Conservation (phyloP, 2,888 invertebrate genomes). For the Xestia xanthographa region DNA sequence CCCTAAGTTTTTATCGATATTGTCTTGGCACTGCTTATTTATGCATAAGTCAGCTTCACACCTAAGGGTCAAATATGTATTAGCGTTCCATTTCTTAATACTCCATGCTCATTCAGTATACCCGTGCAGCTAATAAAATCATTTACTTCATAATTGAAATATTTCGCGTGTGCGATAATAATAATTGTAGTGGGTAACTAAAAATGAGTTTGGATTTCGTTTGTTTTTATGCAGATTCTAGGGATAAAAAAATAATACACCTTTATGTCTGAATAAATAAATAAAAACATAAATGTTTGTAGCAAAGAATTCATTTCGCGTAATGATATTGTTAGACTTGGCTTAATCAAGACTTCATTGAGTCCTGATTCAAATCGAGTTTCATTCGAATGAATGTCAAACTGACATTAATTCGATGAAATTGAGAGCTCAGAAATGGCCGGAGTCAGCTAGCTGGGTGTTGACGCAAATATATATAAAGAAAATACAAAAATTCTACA, state of each 20-base stretch:
- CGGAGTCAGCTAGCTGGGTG: background rate
- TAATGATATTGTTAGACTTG: background rate
- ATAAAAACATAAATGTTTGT: conserved; percentile 16
- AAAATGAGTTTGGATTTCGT: background rate
- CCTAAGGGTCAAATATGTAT: too few species aligned
- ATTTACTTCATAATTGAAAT: conserved; percentile 50
- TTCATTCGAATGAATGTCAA: conserved; percentile 22
- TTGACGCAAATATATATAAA: background rate
- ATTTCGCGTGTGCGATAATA: conserved; percentile 4
- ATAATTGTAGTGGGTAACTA: conserved; percentile 1
- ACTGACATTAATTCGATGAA: conserved; percentile 24
- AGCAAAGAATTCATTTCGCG: background rate
- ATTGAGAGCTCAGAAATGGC: background rate
- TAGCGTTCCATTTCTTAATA: conserved; percentile 20
- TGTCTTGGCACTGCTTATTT: background rate
- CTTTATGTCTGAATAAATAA: background rate
- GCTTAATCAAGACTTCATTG: background rate
- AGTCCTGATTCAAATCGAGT: conserved; percentile 10
- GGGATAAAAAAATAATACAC: background rate
- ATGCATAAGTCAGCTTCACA: background rate
- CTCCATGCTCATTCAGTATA: conserved; percentile 14
- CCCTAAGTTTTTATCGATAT: background rate
- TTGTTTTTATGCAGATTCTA: background rate
- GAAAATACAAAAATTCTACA: background rate
- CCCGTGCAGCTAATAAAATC: conserved; percentile 40